Base-by-base conservation (phyloP, 1,140 invertebrate species). In the Drosophila azteca region DNA sequence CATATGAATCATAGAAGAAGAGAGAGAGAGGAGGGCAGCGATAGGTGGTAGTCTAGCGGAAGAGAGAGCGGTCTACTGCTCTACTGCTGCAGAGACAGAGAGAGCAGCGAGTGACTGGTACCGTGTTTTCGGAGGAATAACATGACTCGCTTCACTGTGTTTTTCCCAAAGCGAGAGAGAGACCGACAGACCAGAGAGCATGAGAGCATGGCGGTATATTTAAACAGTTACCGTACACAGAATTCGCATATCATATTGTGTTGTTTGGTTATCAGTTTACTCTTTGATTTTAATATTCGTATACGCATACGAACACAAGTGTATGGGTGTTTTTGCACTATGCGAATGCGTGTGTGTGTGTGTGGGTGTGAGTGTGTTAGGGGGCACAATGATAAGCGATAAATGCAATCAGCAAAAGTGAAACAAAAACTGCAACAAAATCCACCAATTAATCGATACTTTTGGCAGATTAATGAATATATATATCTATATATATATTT, bases 401-500 rank as follows among this genome's bases (percentile, higher is more conserved):
- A 54, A 62, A 68, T 73, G 71, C 71, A 77, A 79, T 83, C 53
- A 77, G 61, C 65, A 69, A 65, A 75, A 54, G 82, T 69, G 76
- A 79, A 88, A 77, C 77, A 78, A 76, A 72, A 77, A 88, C 83
- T 67, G 71, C 79, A 83, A 72, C 75, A 84, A 72, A 77, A 53
- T 41, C 54, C 61, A 87, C 52, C 52, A 69, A 69, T 63, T 58
- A 85, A 63, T 53, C 59, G 51, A 75, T 61, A 79, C 50, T 62
- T 57, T 73, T 67, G 64, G 63, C 55, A 77, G 60, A 64, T 79
- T 68, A 52, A 64, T 76, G 55, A 54, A 43, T 61, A 44, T 64
- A 57, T 54, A 58, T 44, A 31, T 57, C 29, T 51, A 22, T 45
- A 45, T 55, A 51, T 50, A 35, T 58, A 20, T 1, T 20, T 20